phyloP scores from a whole-genome alignment of 2,888 invertebrate species.

The Nomada flava region DNA sequence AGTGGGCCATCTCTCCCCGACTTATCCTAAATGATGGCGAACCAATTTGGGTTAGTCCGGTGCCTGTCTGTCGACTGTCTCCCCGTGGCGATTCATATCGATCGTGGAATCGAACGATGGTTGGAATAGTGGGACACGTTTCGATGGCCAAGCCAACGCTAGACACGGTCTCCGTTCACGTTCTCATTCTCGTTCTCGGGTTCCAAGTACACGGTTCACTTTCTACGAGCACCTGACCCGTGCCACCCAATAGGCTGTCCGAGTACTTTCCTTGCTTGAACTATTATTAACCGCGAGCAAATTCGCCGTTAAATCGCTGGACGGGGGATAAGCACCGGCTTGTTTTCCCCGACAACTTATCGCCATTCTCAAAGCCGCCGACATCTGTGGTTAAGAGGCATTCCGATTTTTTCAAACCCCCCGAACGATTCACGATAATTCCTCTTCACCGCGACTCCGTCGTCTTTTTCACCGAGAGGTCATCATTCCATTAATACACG shows the following conservation, averaged over 20 bases:
- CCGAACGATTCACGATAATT: conserved; percentile 24
- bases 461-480: conserved; percentile 8
- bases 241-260: conserved; percentile 70
- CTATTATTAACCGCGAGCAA: conserved; percentile 75
- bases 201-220: conserved; percentile 77
- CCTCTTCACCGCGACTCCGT: conserved; percentile 19
- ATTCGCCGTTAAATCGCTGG: conserved; percentile 66
- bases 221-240: conserved; percentile 75
- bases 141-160: conserved; percentile 39
- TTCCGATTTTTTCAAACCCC: conserved; percentile 34
- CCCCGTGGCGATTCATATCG: not conserved
- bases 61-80: too few species aligned
- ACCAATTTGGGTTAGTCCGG: not conserved
- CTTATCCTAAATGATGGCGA: too few species aligned
- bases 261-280: conserved; percentile 75
- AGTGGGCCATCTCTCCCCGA: too few species aligned
- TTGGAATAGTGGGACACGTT: conserved; percentile 53
- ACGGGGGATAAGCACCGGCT: conserved; percentile 65
- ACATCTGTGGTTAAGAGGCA: conserved; percentile 66
- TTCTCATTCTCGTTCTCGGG: conserved; percentile 66
- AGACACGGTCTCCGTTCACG: conserved; percentile 56
- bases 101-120: conserved; percentile 28
- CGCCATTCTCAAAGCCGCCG: conserved; percentile 63
- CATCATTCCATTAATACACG: conserved; percentile 13
- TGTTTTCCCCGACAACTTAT: conserved; percentile 66